Conservation (phyloP, 2,888 invertebrate species). For the Nysson spinosus region DNA sequence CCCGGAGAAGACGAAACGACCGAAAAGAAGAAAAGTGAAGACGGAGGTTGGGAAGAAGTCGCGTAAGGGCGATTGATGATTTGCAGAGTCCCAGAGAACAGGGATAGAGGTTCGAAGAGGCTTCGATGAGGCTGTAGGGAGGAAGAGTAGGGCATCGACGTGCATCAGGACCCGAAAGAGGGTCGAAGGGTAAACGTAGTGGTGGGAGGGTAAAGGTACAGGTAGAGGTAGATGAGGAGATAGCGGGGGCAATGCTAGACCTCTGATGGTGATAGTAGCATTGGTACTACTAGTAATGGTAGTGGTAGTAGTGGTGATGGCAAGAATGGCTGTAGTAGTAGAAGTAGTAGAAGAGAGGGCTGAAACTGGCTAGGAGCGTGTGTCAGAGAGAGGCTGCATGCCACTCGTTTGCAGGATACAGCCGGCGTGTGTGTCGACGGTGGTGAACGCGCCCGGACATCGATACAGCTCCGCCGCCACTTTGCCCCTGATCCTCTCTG, state of each 20-base stretch:
- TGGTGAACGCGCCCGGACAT: constrained; percentile 71
- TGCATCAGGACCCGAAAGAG: constrained; percentile 18
- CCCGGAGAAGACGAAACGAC: too few species aligned
- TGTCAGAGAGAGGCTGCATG: constrained; percentile 32
- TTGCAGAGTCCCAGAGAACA: constrained; percentile 17
- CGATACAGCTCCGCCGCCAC: constrained; percentile 71
- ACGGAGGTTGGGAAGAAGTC: constrained; percentile 1
- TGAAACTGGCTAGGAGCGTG: constrained; percentile 19
- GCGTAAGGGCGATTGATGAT: constrained; percentile 22
- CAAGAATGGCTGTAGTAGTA: background rate
- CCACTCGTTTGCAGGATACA: constrained; percentile 59
- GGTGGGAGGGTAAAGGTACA: too few species aligned
- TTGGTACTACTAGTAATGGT: background rate
- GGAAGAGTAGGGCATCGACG: constrained; percentile 15
- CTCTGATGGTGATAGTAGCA: constrained; percentile 4
- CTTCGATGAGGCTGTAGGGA: constrained; percentile 20
- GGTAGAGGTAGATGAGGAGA: background rate
- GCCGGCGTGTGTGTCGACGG: constrained; percentile 61
- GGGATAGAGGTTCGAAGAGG: constrained; percentile 5
- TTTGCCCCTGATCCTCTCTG: constrained; percentile 64
- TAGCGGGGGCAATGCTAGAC: constrained; percentile 6
- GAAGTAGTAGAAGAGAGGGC: constrained; percentile 19
- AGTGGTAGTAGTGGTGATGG: background rate
- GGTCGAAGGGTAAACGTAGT: constrained; percentile 8
- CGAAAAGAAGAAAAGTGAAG: background rate